These are phyloP conservation scores for Mionectes olivaceus DNA, from an alignment of 2,797 vertebrate genomes.

Conservation along the genomic window DNA sequence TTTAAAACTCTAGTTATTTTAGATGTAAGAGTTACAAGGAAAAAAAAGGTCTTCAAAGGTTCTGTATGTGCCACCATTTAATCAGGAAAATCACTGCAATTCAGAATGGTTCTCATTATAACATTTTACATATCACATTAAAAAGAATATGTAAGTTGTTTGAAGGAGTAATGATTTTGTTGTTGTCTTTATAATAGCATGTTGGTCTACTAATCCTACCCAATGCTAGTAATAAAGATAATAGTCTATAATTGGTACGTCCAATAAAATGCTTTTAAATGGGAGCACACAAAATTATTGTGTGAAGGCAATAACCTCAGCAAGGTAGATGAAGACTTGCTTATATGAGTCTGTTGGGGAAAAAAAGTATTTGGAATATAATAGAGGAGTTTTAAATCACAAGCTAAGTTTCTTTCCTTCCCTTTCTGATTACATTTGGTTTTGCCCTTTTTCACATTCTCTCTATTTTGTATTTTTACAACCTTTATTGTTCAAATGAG, in stretches of 20 bases:
- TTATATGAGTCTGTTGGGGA: not conserved
- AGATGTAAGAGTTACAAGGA: not conserved
- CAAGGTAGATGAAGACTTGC: not conserved
- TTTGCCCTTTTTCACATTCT: not conserved
- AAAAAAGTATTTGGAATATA: not conserved
- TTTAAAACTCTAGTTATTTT: not conserved
- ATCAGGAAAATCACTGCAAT: not conserved
- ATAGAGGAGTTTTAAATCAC: not conserved
- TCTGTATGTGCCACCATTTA: not conserved
- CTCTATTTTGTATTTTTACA: not conserved
- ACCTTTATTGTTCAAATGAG: not conserved
- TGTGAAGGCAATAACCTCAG: not conserved
- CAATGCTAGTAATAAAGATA: conserved; percentile 4
- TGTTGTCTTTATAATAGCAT: conserved; percentile 7
- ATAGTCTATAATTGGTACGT: conserved; percentile 16
- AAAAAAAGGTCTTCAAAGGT: not conserved
- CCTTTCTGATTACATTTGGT: not conserved
- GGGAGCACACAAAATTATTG: not conserved
- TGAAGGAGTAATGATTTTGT: not conserved
- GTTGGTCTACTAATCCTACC: conserved; percentile 13
- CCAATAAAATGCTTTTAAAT: conserved; percentile 23
- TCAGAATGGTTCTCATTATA: not conserved
- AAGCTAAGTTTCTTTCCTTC: not conserved
- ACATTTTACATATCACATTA: conserved; percentile 4
- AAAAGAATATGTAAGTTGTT: not conserved